These are phyloP conservation scores for Boulengeromyrus knoepffleri DNA, from an alignment of 2,113 vertebrate genomes.

Conservation along the genomic window DNA sequence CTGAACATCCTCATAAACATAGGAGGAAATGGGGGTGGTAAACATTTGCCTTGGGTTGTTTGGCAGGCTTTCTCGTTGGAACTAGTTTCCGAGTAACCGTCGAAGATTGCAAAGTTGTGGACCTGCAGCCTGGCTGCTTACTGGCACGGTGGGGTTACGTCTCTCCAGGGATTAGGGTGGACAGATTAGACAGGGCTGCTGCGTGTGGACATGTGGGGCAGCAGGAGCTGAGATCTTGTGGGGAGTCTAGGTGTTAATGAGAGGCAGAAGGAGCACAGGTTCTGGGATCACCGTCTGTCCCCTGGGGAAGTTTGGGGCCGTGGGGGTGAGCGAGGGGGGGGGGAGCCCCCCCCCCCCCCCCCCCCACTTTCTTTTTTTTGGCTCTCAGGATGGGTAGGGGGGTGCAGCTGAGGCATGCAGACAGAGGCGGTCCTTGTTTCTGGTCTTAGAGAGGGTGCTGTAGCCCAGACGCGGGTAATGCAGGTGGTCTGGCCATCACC, in stretches of 20 bases:
- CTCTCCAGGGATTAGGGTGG: not conserved
- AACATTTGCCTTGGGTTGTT: not conserved
- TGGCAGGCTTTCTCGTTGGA: conserved; percentile 10
- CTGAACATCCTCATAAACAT: not conserved
- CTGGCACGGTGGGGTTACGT: not conserved
- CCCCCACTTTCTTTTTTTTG: not conserved
- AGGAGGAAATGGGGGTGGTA: not conserved
- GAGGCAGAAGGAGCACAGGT: not conserved
- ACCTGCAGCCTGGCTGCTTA: not conserved
- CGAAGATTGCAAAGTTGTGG: not conserved
- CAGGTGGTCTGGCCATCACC: not conserved
- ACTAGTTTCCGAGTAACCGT: conserved; percentile 21
- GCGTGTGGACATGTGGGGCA: not conserved
- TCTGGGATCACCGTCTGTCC: not conserved
- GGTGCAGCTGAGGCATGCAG: not conserved
- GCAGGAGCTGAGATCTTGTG: conserved; percentile 16
- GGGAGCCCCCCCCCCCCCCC: no score
- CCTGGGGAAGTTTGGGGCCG: not conserved
- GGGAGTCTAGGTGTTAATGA: conserved; percentile 35
- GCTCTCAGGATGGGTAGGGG: not conserved
- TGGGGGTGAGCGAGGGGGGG: no score
- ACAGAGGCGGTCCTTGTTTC: conserved; percentile 4
- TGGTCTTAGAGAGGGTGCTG: not conserved
- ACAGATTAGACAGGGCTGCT: not conserved
- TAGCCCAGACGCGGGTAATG: not conserved